These are phyloP conservation scores for Cecropterus lyciades DNA, from an alignment of 1,140 invertebrate species.

Conservation along the genomic window DNA sequence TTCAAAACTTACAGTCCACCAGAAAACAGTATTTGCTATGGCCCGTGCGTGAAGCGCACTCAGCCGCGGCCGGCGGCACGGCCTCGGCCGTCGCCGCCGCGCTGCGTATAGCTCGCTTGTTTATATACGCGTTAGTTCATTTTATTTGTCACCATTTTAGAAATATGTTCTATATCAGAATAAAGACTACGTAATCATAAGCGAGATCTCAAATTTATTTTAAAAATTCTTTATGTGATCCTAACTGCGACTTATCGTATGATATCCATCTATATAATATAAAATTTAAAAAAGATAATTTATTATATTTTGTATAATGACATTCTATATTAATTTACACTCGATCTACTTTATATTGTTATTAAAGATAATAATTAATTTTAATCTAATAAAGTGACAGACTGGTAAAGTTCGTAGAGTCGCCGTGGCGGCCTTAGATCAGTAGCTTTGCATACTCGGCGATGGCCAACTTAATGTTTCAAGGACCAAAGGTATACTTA, in stretches of 20 bases:
- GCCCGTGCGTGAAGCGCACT: constrained; percentile 37
- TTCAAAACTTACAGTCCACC: too few species aligned
- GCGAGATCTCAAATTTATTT: constrained; percentile 84
- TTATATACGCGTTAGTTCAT: constrained; percentile 71
- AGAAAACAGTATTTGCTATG: constrained; percentile 6
- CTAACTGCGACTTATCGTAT: constrained; percentile 80
- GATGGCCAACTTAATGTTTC: constrained; percentile 81
- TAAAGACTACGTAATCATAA: constrained; percentile 83
- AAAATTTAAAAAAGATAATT: constrained; percentile 79
- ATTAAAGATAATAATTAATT: constrained; percentile 84
- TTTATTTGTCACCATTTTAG: constrained; percentile 75
- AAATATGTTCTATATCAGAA: constrained; percentile 81
- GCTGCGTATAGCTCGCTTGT: constrained; percentile 67
- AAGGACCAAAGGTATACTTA: constrained; percentile 84
- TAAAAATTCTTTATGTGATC: constrained; percentile 82
- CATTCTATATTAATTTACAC: constrained; percentile 83
- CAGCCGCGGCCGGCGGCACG: constrained; percentile 20
- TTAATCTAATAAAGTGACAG: constrained; percentile 84
- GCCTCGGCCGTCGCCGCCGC: constrained; percentile 40
- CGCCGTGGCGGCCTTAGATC: constrained; percentile 81
- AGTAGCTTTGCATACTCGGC: constrained; percentile 83
- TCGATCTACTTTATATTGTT: constrained; percentile 81
- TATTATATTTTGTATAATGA: constrained; percentile 84
- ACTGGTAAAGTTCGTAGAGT: constrained; percentile 84
- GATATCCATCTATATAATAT: constrained; percentile 69